These are phyloP conservation scores for Picus viridis DNA, from an alignment of 2,797 vertebrate species.

Conservation along the genomic window DNA sequence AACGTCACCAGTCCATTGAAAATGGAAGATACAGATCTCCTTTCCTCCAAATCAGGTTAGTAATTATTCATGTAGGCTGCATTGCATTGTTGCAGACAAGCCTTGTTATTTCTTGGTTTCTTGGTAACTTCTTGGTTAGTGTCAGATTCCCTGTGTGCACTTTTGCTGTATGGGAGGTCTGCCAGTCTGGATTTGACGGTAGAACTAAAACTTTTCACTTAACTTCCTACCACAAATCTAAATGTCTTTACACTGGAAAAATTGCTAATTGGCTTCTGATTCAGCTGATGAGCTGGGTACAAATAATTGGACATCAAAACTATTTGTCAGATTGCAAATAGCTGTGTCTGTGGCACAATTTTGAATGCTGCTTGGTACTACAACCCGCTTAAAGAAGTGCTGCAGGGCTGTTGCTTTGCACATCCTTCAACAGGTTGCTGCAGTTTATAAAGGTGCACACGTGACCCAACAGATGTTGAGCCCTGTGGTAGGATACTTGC, in stretches of 20 bases:
- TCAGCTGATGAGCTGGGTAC: not conserved
- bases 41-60: not conserved
- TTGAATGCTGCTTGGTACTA: not conserved
- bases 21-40: not conserved
- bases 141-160: not conserved
- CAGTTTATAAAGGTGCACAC: not conserved
- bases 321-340: not conserved
- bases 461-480: not conserved
- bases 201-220: not conserved
- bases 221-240: not conserved
- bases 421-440: not conserved
- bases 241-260: not conserved
- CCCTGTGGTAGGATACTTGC: not conserved
- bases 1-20: not conserved
- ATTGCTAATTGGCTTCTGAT: not conserved
- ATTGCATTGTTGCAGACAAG: not conserved
- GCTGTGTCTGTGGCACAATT: not conserved
- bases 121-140: not conserved
- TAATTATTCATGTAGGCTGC: not conserved
- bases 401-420: not conserved
- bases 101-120: not conserved
- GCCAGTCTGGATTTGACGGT: not conserved
- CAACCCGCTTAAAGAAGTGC: not conserved
- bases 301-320: not conserved
- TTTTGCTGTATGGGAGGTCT: not conserved